Evolutionary conservation across 1,140 invertebrate genomes (phyloP), one percentile per base, ranked within the genome.

Genomic region (Bombus breviceps): DNA sequence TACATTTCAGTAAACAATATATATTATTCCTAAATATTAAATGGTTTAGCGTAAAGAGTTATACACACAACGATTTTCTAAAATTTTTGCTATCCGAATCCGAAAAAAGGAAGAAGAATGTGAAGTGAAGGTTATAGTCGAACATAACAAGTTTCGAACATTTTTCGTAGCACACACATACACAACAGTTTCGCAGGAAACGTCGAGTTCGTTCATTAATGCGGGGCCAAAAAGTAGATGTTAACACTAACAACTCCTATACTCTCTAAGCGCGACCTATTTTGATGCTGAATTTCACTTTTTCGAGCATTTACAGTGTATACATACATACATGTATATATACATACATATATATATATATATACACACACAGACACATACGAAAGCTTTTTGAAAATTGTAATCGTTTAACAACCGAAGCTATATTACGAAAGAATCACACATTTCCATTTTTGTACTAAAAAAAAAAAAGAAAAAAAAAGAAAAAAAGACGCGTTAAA

Each of bases 191-290:
- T 74, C 71, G 39, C 32, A 75, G 39, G 8, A 74, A 82, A 83
- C 32, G 81, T 66, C 59, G 62, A 62, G 81, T 82, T 82, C 81
- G 75, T 84, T 84, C 66, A 84, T 84, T 79, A 62, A 84, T 37
- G 77, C 76, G 83, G 83, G 83, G 83, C 83, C 83, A 84, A 84
- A 79, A 72, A 43, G 12, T 72, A 84, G 62, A 83, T n/a, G 43
- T 72, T 72, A 71, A 71, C 41, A 57, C 57, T 75, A 75, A 83
- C 32, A 71, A 71, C 66, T 76, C 34, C 47, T 25, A 62, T 71
- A 84, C 39, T 77, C 62, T 68, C 62, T 68, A 74, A 81, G 39
- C 80, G 43, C 34, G 73, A 71, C 68, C 83, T 84, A 84, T 79
- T 84, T 84, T 76, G 76, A 71, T 79, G 32, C 72, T 76, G 75